Evolutionary conservation across 2,888 invertebrate genomes (phyloP), one percentile per base, ranked within the genome.

Genomic region (Helicoverpa assulta): DNA sequence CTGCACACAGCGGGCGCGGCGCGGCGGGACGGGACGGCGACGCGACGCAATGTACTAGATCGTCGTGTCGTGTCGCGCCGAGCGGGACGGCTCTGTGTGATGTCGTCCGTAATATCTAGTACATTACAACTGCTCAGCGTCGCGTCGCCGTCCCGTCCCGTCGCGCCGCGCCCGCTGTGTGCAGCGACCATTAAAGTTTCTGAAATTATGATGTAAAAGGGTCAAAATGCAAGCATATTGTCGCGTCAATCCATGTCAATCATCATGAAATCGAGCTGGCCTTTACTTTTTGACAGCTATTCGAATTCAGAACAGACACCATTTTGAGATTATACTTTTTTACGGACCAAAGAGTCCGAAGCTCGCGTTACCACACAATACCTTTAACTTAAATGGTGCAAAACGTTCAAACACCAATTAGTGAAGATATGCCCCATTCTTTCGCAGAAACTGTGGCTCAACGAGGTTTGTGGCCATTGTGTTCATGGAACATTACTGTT

Each of bases 401-500:
- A 91, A 91, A 85, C 90, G 87, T 80, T 86, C 80, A 67, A 33
- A 62, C 78, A 81, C 85, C 87, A 90, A 90, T 90, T 90, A 91
- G 84, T 73, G 67, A 76, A 87, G 86, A 89, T 88, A 87, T 85
- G 82, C 83, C 72, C 87, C 83, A 86, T 89, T 87, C 88, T 89
- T 77, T 80, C 78, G 66, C 61, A 64, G 66, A 60, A 61, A 16
- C 67, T 65, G 70, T 75, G 76, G 68, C 64, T 37, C 77, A 81
- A 81, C 72, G 62, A 58, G 54, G 67, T 67, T 70, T 54, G 56
- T 51, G 55, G 73, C 91, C 85, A 94, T 94, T 94, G 94, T 94
- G 85, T 92, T 92, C 89, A 92, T 90, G 91, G 87, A 86, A 88
- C 90, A 89, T 90, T 91, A 88, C 85, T 78, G 78, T 19, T 72